Base-by-base conservation (phyloP, 2,888 invertebrate species). In the Leuctra nigra region DNA sequence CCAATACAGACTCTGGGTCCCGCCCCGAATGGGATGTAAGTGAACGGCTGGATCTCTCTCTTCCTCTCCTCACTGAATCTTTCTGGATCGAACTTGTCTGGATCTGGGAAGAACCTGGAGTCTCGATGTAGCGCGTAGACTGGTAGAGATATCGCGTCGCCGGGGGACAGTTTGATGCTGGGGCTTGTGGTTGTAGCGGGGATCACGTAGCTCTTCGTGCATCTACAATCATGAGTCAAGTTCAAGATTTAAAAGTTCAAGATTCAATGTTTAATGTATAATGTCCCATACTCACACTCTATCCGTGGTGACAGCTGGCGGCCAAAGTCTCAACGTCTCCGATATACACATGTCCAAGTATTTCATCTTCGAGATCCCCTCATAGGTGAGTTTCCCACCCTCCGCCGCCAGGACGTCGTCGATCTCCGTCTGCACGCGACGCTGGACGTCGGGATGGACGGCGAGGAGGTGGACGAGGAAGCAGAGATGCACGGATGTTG, bases 401-500 rank as follows among this genome's bases (percentile, higher is more conserved):
- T 59, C 57, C n/a, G 55, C 38, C 14, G 38, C 55, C 46, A 63
- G 41, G 16, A 61, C 57, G 18, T 59, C 52, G 18, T 65, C 64
- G 9, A 67, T 56, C 58, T 68, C 66, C 33, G 64, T 54, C 22
- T 62, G 59, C 6, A 66, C 56, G 44, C 54, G 61, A 16, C 63
- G 60, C 47, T 67, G 68, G 2, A 64, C 46, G 9, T 63, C 62
- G 2, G 63, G 65, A 50, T 67, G 63, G 1, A 62, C 52, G 6
- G 67, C 67, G 1, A 67, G 58, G 22, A 59, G 54, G 55, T 66
- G 64, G 1, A 61, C 60, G 2, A 58, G 56, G 46, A 65, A 65
- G 54, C 63, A 63, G 13, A 67, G 60, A 7, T 64, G 61, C 1
- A 64, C 63, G 14, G 67, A 66, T 0, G 66, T 63, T 3, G 66